Evolutionary conservation across 2,888 invertebrate genomes (phyloP).

Genomic region (Dryobotodes eremita): DNA sequence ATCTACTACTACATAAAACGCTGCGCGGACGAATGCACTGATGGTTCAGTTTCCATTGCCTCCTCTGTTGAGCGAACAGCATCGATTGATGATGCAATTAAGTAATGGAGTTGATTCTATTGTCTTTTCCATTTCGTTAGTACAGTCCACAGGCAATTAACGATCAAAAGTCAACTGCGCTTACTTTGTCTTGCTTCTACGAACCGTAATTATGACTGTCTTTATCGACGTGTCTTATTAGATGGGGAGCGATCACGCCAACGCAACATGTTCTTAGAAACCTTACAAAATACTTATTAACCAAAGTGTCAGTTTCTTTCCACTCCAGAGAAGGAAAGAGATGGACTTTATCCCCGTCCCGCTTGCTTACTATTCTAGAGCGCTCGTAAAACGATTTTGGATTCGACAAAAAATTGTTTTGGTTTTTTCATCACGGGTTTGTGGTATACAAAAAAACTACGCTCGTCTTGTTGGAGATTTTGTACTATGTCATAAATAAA

Average conservation of each 20-base stretch:
- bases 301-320: conserved; percentile 83
- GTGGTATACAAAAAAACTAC: conserved; percentile 75
- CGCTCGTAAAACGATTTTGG: conserved; percentile 88
- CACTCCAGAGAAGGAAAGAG: conserved; percentile 75
- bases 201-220: conserved; percentile 71
- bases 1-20: conserved; percentile 41
- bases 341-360: conserved; percentile 70
- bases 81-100: conserved; percentile 41
- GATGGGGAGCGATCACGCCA: conserved; percentile 74
- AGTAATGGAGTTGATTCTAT: conserved; percentile 56
- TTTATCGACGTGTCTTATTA: conserved; percentile 77
- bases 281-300: conserved; percentile 82
- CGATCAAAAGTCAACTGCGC: conserved; percentile 60
- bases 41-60: conserved; percentile 43
- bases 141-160: conserved; percentile 58
- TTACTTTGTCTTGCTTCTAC: conserved; percentile 73
- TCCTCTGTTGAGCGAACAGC: conserved; percentile 8
- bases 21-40: not conserved
- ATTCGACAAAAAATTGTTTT: conserved; percentile 88
- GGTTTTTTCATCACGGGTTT: conserved; percentile 84
- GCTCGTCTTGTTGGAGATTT: conserved; percentile 84
- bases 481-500: conserved; percentile 87
- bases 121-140: conserved; percentile 60
- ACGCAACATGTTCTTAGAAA: conserved; percentile 82
- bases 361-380: conserved; percentile 86